Conservation (phyloP, 2,888 invertebrate genomes). For the Autographa pulchrina region DNA sequence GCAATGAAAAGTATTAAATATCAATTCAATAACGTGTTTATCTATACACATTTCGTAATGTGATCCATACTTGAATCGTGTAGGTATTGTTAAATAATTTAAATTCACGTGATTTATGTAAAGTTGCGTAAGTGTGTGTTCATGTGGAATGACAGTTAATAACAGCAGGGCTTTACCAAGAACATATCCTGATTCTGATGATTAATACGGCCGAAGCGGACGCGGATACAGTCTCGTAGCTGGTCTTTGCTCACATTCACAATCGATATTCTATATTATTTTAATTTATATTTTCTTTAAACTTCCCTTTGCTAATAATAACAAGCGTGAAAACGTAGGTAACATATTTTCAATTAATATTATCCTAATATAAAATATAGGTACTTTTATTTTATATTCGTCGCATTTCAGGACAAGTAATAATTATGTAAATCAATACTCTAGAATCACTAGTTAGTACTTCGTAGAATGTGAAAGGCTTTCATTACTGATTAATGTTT, state of each 20-base stretch:
- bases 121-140: conserved; percentile 12
- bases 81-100: background rate
- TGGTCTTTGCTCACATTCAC: conserved; percentile 5
- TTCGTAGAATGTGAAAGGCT: too few relatives aligned
- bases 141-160: conserved; percentile 36
- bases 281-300: conserved; percentile 7
- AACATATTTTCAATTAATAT: too few relatives aligned
- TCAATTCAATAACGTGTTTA: background rate
- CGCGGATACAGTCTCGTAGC: conserved; percentile 45
- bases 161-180: conserved; percentile 43
- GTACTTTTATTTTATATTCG: too few relatives aligned
- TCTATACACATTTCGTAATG: conserved; percentile 1
- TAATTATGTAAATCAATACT: too few relatives aligned
- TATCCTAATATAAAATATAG: too few relatives aligned
- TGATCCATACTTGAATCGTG: background rate
- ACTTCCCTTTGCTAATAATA: background rate
- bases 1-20: conserved; percentile 2
- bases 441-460: too few relatives aligned
- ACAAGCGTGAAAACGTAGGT: conserved; percentile 9
- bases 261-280: background rate
- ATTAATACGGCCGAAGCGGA: conserved; percentile 53
- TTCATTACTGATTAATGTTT: too few relatives aligned
- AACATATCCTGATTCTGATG: conserved; percentile 50
- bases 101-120: conserved; percentile 4
- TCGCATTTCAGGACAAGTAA: too few relatives aligned